Conservation (phyloP, 2,888 invertebrate species). For the Eristalis tenax region DNA sequence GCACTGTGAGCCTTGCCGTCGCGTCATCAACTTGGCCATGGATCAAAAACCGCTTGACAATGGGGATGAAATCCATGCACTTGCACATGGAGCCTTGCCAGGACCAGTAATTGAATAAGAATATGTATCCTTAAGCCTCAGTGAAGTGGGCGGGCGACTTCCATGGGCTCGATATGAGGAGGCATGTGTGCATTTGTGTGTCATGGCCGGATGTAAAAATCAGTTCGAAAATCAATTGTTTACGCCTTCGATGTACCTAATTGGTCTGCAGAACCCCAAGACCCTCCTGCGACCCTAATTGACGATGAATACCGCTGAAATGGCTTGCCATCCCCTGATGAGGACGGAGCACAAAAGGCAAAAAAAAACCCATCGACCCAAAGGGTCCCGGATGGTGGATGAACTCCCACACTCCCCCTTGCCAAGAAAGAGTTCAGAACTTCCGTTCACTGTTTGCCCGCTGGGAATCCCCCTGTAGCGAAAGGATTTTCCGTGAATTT, state of each 20-base stretch:
- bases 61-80: conserved; percentile 36
- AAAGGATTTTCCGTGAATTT: background rate
- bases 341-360: conserved; percentile 4
- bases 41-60: conserved; percentile 52
- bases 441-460: background rate
- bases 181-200: background rate
- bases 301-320: background rate
- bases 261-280: too few relatives aligned
- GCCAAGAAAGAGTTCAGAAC: too few relatives aligned
- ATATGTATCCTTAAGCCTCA: background rate
- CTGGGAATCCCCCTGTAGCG: background rate
- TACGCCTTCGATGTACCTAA: too few relatives aligned
- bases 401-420: background rate
- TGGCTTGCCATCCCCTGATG: background rate
- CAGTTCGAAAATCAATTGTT: too few relatives aligned
- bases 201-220: too few relatives aligned
- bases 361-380: conserved; percentile 16
- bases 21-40: conserved; percentile 51
- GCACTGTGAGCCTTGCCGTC: conserved; percentile 15
- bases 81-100: conserved; percentile 53
- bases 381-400: conserved; percentile 3
- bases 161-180: background rate
- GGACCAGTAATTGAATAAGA: conserved; percentile 63
- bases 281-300: background rate
- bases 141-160: too few relatives aligned